Percentiles rank a stretch among this genome's conserved stretches.
Conservation (phyloP, 2,888 invertebrate genomes). For the Aphodius granarius region DNA sequence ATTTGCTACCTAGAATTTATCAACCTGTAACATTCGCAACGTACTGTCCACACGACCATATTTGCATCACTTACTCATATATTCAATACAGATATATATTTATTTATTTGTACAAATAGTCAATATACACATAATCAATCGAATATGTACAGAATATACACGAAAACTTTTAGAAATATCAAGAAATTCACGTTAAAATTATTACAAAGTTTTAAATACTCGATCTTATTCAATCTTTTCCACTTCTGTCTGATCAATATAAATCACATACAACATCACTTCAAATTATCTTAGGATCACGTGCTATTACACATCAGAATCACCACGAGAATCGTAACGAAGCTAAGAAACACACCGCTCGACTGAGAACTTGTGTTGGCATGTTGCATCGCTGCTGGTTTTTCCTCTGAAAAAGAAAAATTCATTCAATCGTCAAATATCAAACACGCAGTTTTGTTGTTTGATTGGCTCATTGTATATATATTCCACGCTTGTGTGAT, state of each 20-base stretch:
- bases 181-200: neutral
- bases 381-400: constrained; percentile 75
- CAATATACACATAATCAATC: neutral
- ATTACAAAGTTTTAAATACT: neutral
- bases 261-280: neutral
- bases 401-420: constrained; percentile 61
- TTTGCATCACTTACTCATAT: constrained; percentile 1
- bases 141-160: neutral
- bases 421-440: neutral
- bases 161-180: neutral
- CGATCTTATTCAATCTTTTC: neutral
- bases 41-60: neutral
- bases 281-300: constrained; percentile 8
- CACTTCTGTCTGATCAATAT: neutral
- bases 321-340: neutral
- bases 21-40: neutral
- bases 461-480: too few species aligned
- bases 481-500: too few species aligned
- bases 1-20: neutral
- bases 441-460: neutral
- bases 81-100: neutral
- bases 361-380: constrained; percentile 57
- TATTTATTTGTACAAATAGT: neutral
- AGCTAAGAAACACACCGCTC: neutral
- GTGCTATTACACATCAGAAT: neutral